A percentile compares a stretch with the other conserved stretches of the same genome.
These are phyloP conservation scores for Mycteria americana DNA, from an alignment of 2,797 vertebrate species.

Conservation along the genomic window DNA sequence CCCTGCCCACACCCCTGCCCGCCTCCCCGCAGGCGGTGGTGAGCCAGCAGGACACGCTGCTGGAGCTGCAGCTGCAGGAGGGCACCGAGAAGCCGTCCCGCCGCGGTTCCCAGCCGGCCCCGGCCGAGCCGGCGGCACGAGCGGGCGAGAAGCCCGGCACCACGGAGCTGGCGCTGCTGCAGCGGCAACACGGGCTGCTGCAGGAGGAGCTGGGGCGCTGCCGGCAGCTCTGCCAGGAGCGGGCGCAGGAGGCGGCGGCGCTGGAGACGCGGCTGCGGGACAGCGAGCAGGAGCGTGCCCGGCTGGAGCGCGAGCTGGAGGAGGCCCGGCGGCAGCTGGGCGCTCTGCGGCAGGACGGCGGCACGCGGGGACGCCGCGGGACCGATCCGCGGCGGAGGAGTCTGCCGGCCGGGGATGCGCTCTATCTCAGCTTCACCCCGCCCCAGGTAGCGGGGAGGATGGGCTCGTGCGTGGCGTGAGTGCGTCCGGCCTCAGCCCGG, in stretches of 20 bases:
- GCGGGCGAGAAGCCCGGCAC: constrained; percentile 55
- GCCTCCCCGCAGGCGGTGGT: constrained; percentile 75
- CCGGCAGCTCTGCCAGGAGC: constrained; percentile 70
- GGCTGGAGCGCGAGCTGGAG: constrained; percentile 82
- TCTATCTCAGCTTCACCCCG: neutral
- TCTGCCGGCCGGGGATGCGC: constrained; percentile 68
- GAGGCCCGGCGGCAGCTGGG: constrained; percentile 73
- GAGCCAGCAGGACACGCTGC: constrained; percentile 86
- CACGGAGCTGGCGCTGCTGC: constrained; percentile 82
- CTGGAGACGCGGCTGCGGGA: constrained; percentile 83
- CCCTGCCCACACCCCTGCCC: no score
- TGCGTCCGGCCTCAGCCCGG: neutral
- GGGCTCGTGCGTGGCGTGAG: neutral
- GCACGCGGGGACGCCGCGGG: constrained; percentile 16
- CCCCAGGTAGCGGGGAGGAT: neutral
- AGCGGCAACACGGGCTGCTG: constrained; percentile 84
- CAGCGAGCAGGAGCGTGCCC: constrained; percentile 79
- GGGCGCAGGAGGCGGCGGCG: constrained; percentile 57
- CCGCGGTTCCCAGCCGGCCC: constrained; percentile 61
- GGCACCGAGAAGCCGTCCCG: constrained; percentile 81
- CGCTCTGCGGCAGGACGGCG: neutral
- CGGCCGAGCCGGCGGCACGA: constrained; percentile 65
- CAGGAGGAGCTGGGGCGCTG: constrained; percentile 86
- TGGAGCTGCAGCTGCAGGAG: constrained; percentile 84
- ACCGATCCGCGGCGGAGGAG: constrained; percentile 70